Conservation (phyloP, 2,888 invertebrate species). For the Pyrrhosoma nymphula region DNA sequence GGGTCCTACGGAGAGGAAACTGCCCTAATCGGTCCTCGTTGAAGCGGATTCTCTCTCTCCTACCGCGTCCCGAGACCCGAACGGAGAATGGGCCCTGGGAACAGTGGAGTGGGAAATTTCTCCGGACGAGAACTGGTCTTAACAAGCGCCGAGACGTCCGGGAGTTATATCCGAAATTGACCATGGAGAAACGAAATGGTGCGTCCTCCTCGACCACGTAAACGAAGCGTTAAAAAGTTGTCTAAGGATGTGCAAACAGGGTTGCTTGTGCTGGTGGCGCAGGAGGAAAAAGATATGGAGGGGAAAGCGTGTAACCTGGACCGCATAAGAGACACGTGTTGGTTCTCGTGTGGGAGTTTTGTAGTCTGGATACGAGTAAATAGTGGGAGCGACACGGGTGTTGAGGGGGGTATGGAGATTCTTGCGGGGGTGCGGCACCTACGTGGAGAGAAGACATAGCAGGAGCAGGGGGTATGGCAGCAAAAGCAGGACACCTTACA, state of each 20-base stretch:
- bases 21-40: background rate
- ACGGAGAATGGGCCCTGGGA: no score
- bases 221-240: background rate
- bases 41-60: background rate
- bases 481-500: background rate
- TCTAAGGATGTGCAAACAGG: background rate
- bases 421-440: background rate
- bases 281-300: background rate
- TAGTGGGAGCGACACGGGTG: background rate
- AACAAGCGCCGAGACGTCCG: background rate
- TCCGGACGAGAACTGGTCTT: background rate
- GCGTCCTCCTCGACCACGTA: background rate
- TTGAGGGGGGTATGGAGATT: background rate
- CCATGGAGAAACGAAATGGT: background rate
- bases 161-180: background rate
- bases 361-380: background rate
- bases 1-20: background rate
- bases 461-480: background rate
- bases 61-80: no score
- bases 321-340: no score
- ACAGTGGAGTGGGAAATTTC: background rate
- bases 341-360: background rate
- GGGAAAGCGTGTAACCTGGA: no score
- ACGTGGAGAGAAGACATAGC: background rate
- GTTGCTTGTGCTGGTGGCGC: background rate